Evolutionary conservation across 1,140 invertebrate genomes (phyloP), one percentile per base, ranked within the genome.

Genomic region (Notospermus geniculatus): DNA sequence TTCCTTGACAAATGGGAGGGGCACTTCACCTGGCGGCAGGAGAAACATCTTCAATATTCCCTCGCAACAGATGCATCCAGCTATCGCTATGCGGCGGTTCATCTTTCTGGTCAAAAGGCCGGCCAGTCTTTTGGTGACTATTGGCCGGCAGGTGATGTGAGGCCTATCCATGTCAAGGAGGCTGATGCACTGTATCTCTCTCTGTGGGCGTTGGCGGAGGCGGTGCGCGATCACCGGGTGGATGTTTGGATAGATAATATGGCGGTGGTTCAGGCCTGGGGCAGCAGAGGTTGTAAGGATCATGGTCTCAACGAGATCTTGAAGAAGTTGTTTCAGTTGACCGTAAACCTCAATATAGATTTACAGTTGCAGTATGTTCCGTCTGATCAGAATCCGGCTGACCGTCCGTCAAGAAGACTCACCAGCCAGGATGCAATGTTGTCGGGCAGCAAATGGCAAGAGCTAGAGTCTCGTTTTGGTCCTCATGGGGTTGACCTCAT

Each of bases 1-100:
- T 50, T 50, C 46, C n/a, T 50, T 4, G 46, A 50, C n/a, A 27
- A 7, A 9, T 50, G 46, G 46, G 19, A 50, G 19, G 46, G 46
- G 4, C 46, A 50, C 9, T 23, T 50, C 19, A 7, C n/a, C 9
- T 50, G 46, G 46, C 4, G 46, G n/a, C 19, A 27, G 25, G 46
- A 50, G 46, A 9, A 27, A 23, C n/a, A 50, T 50, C n/a, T 23
- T 5, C 19, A 19, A 9, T 9, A 23, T n/a, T 23, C 46, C n/a
- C 46, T 50, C 4, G 32, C 32, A 7, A 36, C 32, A 7, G 32
- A 36, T 36, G 32, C 32, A 15, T 36, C 32, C 5, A 15, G 15
- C 15, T 36, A 50, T n/a, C 9, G 46, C 9, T 50, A 27, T 19
- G 46, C 19, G 4, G n/a, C 19, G n/a, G n/a, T 50, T 4, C n/a